phyloP scores from a whole-genome alignment of 2,113 vertebrate genomes.

The Eulacestoma nigropectus region DNA sequence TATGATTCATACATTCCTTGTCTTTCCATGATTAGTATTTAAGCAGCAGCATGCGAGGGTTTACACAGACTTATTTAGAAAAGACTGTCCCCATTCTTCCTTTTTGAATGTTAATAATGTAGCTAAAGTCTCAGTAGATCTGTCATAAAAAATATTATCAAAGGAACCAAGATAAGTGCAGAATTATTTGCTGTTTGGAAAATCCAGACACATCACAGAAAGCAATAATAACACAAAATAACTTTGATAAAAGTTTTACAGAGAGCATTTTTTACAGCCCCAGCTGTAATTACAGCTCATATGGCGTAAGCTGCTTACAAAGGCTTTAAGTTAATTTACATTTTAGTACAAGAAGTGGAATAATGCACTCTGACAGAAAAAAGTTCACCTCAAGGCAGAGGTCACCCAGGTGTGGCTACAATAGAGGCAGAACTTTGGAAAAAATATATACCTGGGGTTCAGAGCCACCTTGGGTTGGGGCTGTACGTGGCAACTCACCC shows the following conservation, averaged over 20 bases:
- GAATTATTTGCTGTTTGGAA: constrained; percentile 58
- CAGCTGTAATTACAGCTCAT: constrained; percentile 14
- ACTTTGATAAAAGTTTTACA: constrained; percentile 41
- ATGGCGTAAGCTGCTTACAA: constrained; percentile 23
- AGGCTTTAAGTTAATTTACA: not conserved
- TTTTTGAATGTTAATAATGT: constrained; percentile 7
- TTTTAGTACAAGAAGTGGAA: not conserved
- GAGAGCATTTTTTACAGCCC: not conserved
- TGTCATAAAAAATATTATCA: constrained; percentile 28
- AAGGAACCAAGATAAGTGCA: constrained; percentile 17
- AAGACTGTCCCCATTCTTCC: constrained; percentile 9
- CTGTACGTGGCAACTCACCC: not conserved
- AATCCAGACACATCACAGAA: constrained; percentile 31
- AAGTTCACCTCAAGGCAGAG: not conserved
- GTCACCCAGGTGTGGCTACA: not conserved
- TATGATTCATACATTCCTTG: not conserved
- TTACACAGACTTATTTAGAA: not conserved
- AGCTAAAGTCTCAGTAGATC: not conserved
- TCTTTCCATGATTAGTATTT: not conserved
- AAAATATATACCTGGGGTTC: not conserved
- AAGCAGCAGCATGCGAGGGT: not conserved
- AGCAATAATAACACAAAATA: constrained; percentile 33
- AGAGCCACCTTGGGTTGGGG: not conserved
- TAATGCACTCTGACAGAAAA: not conserved
- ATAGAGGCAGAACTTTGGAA: not conserved